These are phyloP conservation scores for Eristalinus aeneus DNA, from an alignment of 2,888 invertebrate genomes.

Conservation along the genomic window DNA sequence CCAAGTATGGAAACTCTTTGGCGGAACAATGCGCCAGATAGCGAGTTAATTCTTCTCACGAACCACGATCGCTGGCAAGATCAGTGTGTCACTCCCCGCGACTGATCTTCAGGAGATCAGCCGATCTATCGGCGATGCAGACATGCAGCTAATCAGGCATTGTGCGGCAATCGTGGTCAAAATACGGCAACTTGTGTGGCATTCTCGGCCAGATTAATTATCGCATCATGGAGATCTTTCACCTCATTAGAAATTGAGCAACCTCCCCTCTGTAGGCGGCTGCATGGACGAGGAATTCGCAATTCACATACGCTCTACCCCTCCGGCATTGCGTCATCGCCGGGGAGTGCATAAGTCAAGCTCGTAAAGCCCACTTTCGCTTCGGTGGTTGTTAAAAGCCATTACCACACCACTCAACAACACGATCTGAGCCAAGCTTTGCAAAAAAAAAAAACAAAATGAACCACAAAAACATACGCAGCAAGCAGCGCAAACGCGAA, in stretches of 20 bases:
- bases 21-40: slow-evolving; percentile 9
- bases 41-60: slow-evolving; percentile 54
- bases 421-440: slow-evolving; percentile 47
- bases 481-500: slow-evolving; percentile 2
- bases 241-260: slow-evolving; percentile 65
- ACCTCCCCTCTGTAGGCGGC: slow-evolving; percentile 2
- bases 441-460: slow-evolving; percentile 22
- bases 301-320: not conserved
- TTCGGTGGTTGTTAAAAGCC: slow-evolving; percentile 54
- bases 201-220: slow-evolving; percentile 55
- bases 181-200: slow-evolving; percentile 1
- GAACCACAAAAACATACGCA: not conserved
- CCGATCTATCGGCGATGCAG: slow-evolving; percentile 14
- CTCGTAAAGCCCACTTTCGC: slow-evolving; percentile 63
- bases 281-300: slow-evolving; percentile 11
- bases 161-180: slow-evolving; percentile 29
- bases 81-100: not conserved
- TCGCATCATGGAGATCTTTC: slow-evolving; percentile 63
- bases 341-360: slow-evolving; percentile 48
- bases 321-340: slow-evolving; percentile 46
- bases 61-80: slow-evolving; percentile 32
- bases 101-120: not conserved
- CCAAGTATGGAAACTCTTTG: slow-evolving; percentile 30
- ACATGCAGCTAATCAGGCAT: not conserved
- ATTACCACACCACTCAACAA: slow-evolving; percentile 56